Conservation (phyloP, 1,140 invertebrate species). For the Cyclargus thomasi region DNA sequence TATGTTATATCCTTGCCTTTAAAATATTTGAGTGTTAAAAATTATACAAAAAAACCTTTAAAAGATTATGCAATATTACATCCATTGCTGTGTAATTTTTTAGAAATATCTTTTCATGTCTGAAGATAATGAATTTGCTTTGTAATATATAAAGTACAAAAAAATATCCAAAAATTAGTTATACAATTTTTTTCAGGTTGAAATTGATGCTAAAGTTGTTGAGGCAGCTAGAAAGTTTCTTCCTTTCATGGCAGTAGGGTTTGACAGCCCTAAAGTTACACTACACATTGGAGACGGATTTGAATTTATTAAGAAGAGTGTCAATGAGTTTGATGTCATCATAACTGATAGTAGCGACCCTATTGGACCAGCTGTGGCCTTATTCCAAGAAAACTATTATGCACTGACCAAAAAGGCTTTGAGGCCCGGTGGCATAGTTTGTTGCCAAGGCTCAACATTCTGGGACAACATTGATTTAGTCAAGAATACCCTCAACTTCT, state of each 20-base stretch:
- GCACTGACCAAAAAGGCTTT: slow-evolving; percentile 89
- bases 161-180: no score
- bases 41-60: no score
- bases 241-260: slow-evolving; percentile 92
- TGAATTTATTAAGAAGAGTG: slow-evolving; percentile 93
- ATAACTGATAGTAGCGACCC: slow-evolving; percentile 99
- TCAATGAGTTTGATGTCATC: slow-evolving; percentile 94
- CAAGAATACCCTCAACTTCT: slow-evolving; percentile 81
- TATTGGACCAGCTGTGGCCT: slow-evolving; percentile 84
- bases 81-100: no score
- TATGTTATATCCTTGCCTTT: not conserved
- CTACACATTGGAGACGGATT: slow-evolving; percentile 95
- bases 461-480: slow-evolving; percentile 92
- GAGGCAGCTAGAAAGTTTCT: slow-evolving; percentile 93
- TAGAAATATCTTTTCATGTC: no score
- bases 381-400: slow-evolving; percentile 93
- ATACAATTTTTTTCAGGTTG: slow-evolving; percentile 78
- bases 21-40: not conserved
- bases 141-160: no score
- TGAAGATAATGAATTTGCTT: no score
- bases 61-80: no score
- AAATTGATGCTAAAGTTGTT: slow-evolving; percentile 96
- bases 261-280: slow-evolving; percentile 88
- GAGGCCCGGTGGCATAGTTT: slow-evolving; percentile 91
- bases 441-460: slow-evolving; percentile 92